Conservation (phyloP, 2,113 vertebrate species). For the Aegithalos caudatus region DNA sequence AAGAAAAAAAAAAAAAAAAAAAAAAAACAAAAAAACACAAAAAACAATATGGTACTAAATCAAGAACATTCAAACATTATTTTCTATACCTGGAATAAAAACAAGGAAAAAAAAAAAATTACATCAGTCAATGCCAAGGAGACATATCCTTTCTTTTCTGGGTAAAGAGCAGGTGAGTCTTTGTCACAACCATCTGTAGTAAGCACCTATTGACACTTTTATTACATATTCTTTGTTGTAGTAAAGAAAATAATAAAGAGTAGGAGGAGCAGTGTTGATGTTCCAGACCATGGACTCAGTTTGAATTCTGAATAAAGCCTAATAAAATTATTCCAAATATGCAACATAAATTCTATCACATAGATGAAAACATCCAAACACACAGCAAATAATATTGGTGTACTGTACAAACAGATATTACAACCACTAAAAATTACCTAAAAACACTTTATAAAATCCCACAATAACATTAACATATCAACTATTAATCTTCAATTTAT, state of each 20-base stretch:
- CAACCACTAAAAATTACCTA: not conserved
- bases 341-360: not conserved
- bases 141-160: not conserved
- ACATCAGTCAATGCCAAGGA: not conserved
- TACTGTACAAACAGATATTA: not conserved
- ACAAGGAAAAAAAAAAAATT: not conserved
- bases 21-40: not conserved
- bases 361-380: not conserved
- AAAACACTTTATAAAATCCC: not conserved
- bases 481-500: not conserved
- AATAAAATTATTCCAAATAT: not conserved
- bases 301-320: not conserved
- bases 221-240: not conserved
- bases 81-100: not conserved
- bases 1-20: not conserved
- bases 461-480: not conserved
- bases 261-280: not conserved
- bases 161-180: not conserved
- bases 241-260: not conserved
- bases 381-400: not conserved
- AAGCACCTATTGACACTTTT: not conserved
- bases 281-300: not conserved
- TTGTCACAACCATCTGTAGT: not conserved
- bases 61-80: not conserved
- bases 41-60: not conserved